These are phyloP conservation scores for Takifugu flavidus DNA, from an alignment of 2,113 vertebrate species.

Conservation along the genomic window DNA sequence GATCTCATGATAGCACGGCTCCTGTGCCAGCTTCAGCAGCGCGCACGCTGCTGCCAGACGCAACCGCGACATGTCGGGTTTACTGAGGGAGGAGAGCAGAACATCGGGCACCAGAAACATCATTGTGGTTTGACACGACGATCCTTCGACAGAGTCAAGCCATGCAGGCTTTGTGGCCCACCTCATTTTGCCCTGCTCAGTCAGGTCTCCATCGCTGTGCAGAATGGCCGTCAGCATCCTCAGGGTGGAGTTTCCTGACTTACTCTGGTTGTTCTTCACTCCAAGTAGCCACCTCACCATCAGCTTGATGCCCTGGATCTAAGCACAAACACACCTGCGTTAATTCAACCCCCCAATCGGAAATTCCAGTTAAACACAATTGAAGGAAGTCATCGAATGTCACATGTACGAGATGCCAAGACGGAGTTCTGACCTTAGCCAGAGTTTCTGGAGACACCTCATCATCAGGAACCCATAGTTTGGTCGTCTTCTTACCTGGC, in stretches of 20 bases:
- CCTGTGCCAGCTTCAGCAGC: constrained; percentile 93
- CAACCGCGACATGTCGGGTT: constrained; percentile 97
- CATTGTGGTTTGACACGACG: background rate
- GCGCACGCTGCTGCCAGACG: constrained; percentile 92
- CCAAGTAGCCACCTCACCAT: constrained; percentile 98
- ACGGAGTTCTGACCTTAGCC: constrained; percentile 82
- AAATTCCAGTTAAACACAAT: too few species aligned
- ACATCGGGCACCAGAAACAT: too few species aligned
- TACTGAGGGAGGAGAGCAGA: constrained; percentile 71
- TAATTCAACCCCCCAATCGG: background rate
- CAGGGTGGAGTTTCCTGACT: constrained; percentile 96
- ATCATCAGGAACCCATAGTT: constrained; percentile 97
- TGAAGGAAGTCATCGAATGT: background rate
- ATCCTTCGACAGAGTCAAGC: background rate
- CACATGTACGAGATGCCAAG: background rate
- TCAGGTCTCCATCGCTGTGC: constrained; percentile 96
- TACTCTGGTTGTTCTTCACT: constrained; percentile 98
- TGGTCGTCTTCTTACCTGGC: constrained; percentile 98
- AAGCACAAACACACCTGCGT: background rate
- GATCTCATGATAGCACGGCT: constrained; percentile 98
- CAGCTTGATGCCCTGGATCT: constrained; percentile 99
- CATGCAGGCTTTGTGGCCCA: constrained; percentile 47
- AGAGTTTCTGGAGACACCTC: constrained; percentile 95
- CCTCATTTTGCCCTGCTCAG: constrained; percentile 97
- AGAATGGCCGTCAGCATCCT: constrained; percentile 94